Evolutionary conservation across 1,140 invertebrate genomes (phyloP), one percentile per base, ranked within the genome.

Genomic region (Babylonia areolata): DNA sequence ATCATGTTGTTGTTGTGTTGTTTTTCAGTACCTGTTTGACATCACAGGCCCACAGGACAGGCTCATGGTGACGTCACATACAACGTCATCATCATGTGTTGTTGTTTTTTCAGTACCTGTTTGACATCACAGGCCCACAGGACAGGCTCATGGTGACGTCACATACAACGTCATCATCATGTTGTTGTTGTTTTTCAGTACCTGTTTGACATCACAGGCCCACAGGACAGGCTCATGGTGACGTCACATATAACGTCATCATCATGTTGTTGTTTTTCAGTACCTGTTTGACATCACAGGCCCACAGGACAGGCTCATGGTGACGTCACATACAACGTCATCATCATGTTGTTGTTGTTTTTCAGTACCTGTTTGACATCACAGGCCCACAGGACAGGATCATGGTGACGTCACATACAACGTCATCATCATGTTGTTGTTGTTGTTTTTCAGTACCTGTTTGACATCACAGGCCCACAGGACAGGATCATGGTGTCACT

Each of bases 401-500:
- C 71, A 73, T 33, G 23, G 31, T 33, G 35, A 73, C 71, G 71
- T 73, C 35, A 73, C 1, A 37, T 40, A 3, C 28, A 40, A 77
- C 40, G 75, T 40, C 58, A 23, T 64, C 58, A 64, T 23, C 15
- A 3, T 28, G 17, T 20, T 9, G 6, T 39, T 73, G 23, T 73
- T 28, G 40, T 33, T 42, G 69, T 37, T 81, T 93, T 93, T 37
- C 91, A 95, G 95, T 95, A 94, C 92, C 90, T 94, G 73, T 95
- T 96, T 92, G 95, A 95, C 89, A 93, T 96, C 37, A 90, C 92
- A 5, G 92, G 78, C 12, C 92, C 94, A 12, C 93, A 93, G 80
- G 95, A 95, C 84, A 94, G 94, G 75, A 89, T 96, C 20, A 94
- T 96, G 87, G 92, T 96, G 37, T 95, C 95, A 71, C 90, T 96